Evolutionary conservation across 2,797 vertebrate genomes (phyloP).

Genomic region (Paedocypris micromegethes): DNA sequence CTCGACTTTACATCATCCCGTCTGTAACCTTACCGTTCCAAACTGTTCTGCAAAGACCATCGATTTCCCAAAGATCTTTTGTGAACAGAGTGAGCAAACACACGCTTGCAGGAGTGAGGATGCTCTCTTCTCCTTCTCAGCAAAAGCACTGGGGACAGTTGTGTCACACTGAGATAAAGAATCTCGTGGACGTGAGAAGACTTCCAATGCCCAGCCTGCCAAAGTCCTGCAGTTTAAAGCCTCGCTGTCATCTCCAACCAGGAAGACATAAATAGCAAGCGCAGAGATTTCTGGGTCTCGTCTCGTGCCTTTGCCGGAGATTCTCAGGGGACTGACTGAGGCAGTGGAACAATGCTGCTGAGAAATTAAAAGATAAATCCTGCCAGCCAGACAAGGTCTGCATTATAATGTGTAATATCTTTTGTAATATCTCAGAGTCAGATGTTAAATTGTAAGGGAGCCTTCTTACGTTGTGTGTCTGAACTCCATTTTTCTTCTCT

Average conservation of each 20-base stretch:
- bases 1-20: slow-evolving; percentile 16
- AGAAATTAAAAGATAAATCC: slow-evolving; percentile 48
- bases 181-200: slow-evolving; percentile 44
- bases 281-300: slow-evolving; percentile 35
- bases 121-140: slow-evolving; percentile 32
- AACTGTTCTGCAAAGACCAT: slow-evolving; percentile 22
- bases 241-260: slow-evolving; percentile 38
- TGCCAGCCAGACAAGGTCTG: slow-evolving; percentile 32
- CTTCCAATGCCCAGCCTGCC: slow-evolving; percentile 37
- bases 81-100: slow-evolving; percentile 15
- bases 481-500: slow-evolving; percentile 19
- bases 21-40: slow-evolving; percentile 16
- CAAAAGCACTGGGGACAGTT: slow-evolving; percentile 40
- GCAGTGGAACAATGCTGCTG: slow-evolving; percentile 24
- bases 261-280: slow-evolving; percentile 41
- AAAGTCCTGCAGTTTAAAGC: slow-evolving; percentile 38
- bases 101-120: slow-evolving; percentile 26
- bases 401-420: slow-evolving; percentile 40
- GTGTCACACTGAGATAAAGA: slow-evolving; percentile 46
- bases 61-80: slow-evolving; percentile 25
- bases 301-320: slow-evolving; percentile 25
- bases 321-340: slow-evolving; percentile 32
- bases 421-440: slow-evolving; percentile 37
- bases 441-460: slow-evolving; percentile 33
- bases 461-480: slow-evolving; percentile 14